Base-by-base conservation (phyloP, 2,113 vertebrate species). In the Lamprologus lemairii region DNA sequence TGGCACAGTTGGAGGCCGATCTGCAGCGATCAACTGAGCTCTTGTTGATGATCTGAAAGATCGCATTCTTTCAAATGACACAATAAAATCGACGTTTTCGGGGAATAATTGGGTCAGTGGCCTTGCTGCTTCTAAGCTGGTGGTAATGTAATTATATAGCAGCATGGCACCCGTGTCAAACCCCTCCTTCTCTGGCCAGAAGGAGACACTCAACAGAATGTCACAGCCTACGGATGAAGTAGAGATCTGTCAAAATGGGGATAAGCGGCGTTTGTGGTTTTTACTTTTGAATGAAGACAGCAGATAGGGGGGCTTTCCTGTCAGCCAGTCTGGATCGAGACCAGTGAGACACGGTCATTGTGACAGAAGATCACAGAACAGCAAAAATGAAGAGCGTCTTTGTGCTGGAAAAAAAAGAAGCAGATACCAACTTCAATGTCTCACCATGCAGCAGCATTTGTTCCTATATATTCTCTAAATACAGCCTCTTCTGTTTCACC, bases 341-440 rank as follows among this genome's bases (percentile, higher is more conserved):
- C 82, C 91, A 91, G 65, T 57, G 37, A 86, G 94, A 91, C 85
- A 86, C 60, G 83, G 84, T 89, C 58, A 73, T 85, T 83, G 81
- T 33, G 47, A 82, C 47, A 40, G 88, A 63, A 83, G 92, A 93
- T 94, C 91, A 91, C 84, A 95, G 83, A 85, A 23, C 78, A 33
- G 58, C 75, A 19, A 63, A 86, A 88, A 94, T 95, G 92, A 96
- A 95, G 86, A 92, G 89, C 65, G 21, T 89, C 93, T 93, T 95
- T 96, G 94, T 95, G 85, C 84, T 63, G 82, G 58, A 49, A 81
- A 89, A 84, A 84, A 84, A 89, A 87, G 82, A 88, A 80, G 71
- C 87, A 81, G 84, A 92, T 82, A 84, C 58, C 88, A 89, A 89
- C 89, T 92, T 94, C 93, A 84, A 85, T 91, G 91, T 88, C 89